Conservation (phyloP, 2,797 vertebrate species). For the Spinibarbus caldwelli region DNA sequence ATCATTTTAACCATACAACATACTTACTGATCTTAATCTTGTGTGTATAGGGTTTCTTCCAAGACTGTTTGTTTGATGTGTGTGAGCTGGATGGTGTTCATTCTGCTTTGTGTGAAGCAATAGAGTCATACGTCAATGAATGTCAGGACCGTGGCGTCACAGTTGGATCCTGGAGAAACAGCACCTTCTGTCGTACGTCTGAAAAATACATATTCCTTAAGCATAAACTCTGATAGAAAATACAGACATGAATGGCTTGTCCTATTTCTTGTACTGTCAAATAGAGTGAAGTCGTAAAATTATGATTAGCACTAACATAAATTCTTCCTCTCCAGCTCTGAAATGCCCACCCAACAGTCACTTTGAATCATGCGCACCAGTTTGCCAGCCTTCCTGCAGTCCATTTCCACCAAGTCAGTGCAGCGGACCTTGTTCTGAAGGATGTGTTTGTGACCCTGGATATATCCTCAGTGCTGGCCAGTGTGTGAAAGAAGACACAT, state of each 20-base stretch:
- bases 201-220: not conserved
- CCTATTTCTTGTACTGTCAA: not conserved
- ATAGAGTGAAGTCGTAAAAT: not conserved
- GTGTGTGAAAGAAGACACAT: conserved; percentile 69
- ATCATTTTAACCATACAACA: conserved; percentile 32
- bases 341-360: conserved; percentile 77
- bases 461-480: conserved; percentile 75
- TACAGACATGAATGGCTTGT: not conserved
- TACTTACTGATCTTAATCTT: conserved; percentile 36
- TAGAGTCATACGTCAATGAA: conserved; percentile 78
- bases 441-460: conserved; percentile 75
- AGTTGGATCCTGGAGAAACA: conserved; percentile 77
- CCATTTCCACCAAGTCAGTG: conserved; percentile 62
- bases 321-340: conserved; percentile 64
- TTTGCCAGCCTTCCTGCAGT: conserved; percentile 77
- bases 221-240: not conserved
- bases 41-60: conserved; percentile 74
- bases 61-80: conserved; percentile 78
- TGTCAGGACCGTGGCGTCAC: conserved; percentile 78
- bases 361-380: conserved; percentile 73
- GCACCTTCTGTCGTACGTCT: conserved; percentile 75
- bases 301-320: not conserved
- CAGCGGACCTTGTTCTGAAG: conserved; percentile 71
- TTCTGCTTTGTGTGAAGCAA: conserved; percentile 76
- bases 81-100: conserved; percentile 76